Conservation (phyloP, 2,113 vertebrate species). For the Trinectes maculatus region DNA sequence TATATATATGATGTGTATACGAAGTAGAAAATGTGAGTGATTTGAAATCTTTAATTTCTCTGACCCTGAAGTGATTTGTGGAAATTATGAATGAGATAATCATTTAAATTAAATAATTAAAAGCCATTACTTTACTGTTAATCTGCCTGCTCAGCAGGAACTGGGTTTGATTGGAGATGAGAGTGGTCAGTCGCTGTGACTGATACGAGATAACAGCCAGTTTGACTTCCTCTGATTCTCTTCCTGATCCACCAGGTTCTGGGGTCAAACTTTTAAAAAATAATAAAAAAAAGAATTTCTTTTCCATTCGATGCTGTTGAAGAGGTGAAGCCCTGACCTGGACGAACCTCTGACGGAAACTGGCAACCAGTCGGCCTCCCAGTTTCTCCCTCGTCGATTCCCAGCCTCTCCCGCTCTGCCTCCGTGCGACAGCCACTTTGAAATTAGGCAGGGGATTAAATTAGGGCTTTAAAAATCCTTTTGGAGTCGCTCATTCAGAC, state of each 20-base stretch:
- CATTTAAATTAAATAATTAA: no score
- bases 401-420: constrained; percentile 48
- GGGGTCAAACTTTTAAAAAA: constrained; percentile 3
- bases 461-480: constrained; percentile 77
- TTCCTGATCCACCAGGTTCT: background rate
- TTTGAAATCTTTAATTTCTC: background rate
- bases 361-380: constrained; percentile 21
- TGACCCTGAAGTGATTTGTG: background rate
- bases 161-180: no score
- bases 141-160: no score
- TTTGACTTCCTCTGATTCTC: background rate
- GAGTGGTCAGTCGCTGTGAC: no score
- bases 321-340: constrained; percentile 39
- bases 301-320: background rate
- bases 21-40: background rate
- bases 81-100: no score
- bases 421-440: constrained; percentile 70
- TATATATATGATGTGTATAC: no score
- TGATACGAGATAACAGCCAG: no score
- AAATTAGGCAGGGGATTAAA: constrained; percentile 78
- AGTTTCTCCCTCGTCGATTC: constrained; percentile 20
- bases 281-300: no score
- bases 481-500: constrained; percentile 77
- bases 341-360: constrained; percentile 24
- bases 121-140: no score